Evolutionary conservation across 92 coral and sea anemone genomes (phyloP), one percentile per base, ranked within the genome.

Genomic region (Epizoanthus rinbou): DNA sequence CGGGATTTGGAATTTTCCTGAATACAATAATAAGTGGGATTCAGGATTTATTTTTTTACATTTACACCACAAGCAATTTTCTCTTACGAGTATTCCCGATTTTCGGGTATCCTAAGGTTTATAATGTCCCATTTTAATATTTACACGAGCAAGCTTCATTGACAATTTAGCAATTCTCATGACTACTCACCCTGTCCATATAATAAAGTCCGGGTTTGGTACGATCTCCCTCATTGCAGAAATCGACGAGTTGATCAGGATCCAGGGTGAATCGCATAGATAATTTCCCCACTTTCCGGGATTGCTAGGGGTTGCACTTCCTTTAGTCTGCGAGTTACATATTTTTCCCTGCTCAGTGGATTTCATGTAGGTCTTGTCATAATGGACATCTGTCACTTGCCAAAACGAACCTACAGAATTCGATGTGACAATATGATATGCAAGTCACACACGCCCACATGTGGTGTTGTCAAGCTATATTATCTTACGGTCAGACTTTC

Each of bases 371-470:
- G 92, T 89, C 71, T 89, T 89, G 83, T 89, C 92, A 62, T 57
- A 89, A 70, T 89, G 92, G 6, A 89, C 83, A 41, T 89, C 92
- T 37, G 92, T 89, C 4, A 89, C 90, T 53, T 89, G 92, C 92
- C 92, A 89, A 35, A 89, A 89, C 33, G 86, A 57, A 47, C 92
- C 92, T 89, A 54, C 11, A 15, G 76, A 70, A 21, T 50, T 50
- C 15, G 54, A 50, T 11, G 54, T 50, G 14, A 13, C 11, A 11
- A 50, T 9, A 50, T 50, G 54, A 50, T 11, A 50, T 13, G 9
- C 54, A 50, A 43, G 50, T 10, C 9, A 6, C 10, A 47, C 54
- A 47, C 14, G 15, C 15, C 54, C 15, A 47, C 15, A 37, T 47
- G 16, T 50, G 54, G 54, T 13, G 13, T 11, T 50, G 54, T 63